Percentiles rank a stretch among this genome's conserved stretches.
Conservation (phyloP, 2,888 invertebrate species). For the Polietes domitor region DNA sequence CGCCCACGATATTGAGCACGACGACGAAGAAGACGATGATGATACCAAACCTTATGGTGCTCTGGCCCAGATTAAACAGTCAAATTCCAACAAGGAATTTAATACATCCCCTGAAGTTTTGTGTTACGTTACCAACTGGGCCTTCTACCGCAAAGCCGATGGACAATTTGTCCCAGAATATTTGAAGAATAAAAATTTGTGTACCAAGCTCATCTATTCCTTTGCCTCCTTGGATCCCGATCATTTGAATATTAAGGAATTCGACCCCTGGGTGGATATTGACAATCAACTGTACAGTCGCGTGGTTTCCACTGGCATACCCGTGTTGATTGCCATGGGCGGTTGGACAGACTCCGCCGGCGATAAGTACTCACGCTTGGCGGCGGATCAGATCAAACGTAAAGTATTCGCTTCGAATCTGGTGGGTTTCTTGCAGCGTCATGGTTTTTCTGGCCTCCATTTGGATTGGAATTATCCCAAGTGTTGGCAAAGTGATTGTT, state of each 20-base stretch:
- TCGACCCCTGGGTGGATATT: constrained; percentile 93
- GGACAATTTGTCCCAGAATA: constrained; percentile 94
- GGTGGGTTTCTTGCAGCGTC: constrained; percentile 86
- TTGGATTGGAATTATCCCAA: constrained; percentile 97
- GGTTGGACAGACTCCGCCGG: constrained; percentile 97
- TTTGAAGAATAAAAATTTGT: constrained; percentile 87
- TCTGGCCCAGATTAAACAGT: constrained; percentile 71
- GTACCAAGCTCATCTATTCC: constrained; percentile 94
- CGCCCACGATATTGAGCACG: constrained; percentile 22
- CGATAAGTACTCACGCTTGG: constrained; percentile 91
- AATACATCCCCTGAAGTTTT: constrained; percentile 83
- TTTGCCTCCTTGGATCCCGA: constrained; percentile 93
- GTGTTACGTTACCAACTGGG: constrained; percentile 95
- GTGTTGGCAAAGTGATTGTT: constrained; percentile 95
- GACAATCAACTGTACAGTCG: constrained; percentile 92
- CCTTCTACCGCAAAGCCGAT: constrained; percentile 90
- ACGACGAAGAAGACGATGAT: constrained; percentile 43
- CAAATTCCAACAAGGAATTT: constrained; percentile 71
- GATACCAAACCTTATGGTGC: constrained; percentile 73
- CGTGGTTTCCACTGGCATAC: constrained; percentile 85
- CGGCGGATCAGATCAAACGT: constrained; percentile 85
- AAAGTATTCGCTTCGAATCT: constrained; percentile 87
- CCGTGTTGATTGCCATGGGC: constrained; percentile 91
- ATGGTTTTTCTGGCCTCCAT: constrained; percentile 93
- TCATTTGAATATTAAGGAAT: constrained; percentile 88